A percentile compares a stretch with the other conserved stretches of the same genome.
Evolutionary conservation across 2,888 invertebrate species (phyloP).

Genomic region (Orthosia cruda): DNA sequence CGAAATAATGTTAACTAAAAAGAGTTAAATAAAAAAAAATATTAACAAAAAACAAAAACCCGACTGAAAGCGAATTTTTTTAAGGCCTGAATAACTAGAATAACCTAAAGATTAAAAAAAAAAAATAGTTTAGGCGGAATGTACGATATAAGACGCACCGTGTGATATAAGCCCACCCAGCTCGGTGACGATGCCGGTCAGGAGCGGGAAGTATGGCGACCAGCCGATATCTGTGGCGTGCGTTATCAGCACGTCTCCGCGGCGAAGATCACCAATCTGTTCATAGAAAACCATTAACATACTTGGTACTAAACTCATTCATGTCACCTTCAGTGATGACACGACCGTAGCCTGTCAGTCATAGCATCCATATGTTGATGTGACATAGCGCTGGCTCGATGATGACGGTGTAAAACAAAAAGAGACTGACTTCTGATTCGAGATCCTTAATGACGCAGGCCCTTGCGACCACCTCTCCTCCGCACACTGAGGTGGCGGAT

Average conservation of each 20-base stretch:
- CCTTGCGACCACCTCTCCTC: conserved; percentile 93
- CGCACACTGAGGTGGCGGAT: conserved; percentile 94
- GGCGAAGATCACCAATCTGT: conserved; percentile 87
- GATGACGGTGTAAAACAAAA: not conserved
- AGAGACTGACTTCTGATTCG: conserved; percentile 89
- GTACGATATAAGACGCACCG: conserved; percentile 85
- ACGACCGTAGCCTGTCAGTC: no score
- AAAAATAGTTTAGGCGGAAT: no score
- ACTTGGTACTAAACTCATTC: no score
- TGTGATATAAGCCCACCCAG: conserved; percentile 96
- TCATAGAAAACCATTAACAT: conserved; percentile 1
- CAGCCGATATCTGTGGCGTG: conserved; percentile 96
- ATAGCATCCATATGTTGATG: no score
- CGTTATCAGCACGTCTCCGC: conserved; percentile 95
- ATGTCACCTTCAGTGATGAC: no score
- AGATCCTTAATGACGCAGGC: conserved; percentile 94
- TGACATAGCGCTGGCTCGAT: no score
- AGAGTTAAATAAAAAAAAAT: no score
- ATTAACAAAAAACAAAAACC: no score
- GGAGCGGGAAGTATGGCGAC: conserved; percentile 96
- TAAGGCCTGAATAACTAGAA: no score
- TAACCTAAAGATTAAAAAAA: not conserved
- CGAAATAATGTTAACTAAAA: no score
- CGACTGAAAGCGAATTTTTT: no score
- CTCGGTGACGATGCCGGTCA: conserved; percentile 96